phyloP scores from a whole-genome alignment of 2,113 vertebrate genomes.

The Crypturellus undulatus region DNA sequence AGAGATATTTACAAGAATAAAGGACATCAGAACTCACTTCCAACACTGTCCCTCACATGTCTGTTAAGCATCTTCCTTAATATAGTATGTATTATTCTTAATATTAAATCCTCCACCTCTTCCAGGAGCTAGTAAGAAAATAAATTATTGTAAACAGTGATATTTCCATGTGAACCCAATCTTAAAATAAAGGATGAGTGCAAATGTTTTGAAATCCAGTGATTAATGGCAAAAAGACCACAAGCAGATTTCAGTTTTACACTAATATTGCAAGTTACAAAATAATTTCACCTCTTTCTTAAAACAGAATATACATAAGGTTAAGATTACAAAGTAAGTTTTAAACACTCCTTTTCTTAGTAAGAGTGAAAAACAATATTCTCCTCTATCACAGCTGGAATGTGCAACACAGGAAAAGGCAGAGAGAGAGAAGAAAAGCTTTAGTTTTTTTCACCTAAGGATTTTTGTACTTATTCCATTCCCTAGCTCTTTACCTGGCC shows the following conservation, averaged over 20 bases:
- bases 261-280: neutral
- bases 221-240: neutral
- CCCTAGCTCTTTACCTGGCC: conserved; percentile 86
- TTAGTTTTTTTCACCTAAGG: neutral
- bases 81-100: neutral
- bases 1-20: neutral
- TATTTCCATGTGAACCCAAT: neutral
- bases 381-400: neutral
- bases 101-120: neutral
- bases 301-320: neutral
- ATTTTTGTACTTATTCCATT: neutral
- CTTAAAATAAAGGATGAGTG: neutral
- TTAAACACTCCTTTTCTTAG: neutral
- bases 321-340: neutral
- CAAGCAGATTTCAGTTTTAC: neutral
- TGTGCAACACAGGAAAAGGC: neutral
- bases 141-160: neutral
- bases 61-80: neutral
- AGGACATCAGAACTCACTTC: neutral
- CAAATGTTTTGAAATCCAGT: neutral
- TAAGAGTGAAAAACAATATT: neutral
- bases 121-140: neutral
- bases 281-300: neutral
- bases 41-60: accelerated
- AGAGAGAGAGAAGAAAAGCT: neutral